A percentile compares a stretch with the other conserved stretches of the same genome.
These are phyloP conservation scores for Chymomyza fuscimana DNA, from an alignment of 2,888 invertebrate genomes.

Conservation along the genomic window DNA sequence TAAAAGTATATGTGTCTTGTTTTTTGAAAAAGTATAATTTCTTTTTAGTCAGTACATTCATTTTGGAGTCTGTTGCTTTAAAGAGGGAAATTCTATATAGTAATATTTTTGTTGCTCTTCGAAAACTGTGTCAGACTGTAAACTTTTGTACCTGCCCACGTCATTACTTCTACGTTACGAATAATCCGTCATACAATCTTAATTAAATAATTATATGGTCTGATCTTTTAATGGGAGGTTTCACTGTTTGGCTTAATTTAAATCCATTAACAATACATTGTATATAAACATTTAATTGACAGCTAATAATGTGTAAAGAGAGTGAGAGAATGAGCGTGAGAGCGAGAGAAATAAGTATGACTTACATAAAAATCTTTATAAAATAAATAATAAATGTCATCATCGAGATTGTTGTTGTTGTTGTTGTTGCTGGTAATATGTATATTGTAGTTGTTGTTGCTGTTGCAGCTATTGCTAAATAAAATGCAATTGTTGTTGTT, in stretches of 20 bases:
- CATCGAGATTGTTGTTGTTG: constrained; percentile 66
- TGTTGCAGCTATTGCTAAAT: constrained; percentile 45
- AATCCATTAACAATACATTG: background rate
- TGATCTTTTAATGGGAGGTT: background rate
- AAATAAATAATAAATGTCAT: constrained; percentile 77
- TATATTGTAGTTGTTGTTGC: constrained; percentile 51
- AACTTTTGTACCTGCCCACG: too few species aligned
- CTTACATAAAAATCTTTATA: constrained; percentile 79
- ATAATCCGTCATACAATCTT: too few species aligned
- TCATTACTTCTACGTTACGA: too few species aligned
- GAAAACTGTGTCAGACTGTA: too few species aligned
- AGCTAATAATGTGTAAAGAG: background rate
- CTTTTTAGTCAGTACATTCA: too few species aligned
- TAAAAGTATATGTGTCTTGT: too few species aligned
- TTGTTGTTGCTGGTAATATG: constrained; percentile 37
- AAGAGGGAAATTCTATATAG: too few species aligned
- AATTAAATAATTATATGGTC: too few species aligned
- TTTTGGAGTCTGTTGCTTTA: too few species aligned
- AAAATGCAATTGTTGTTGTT: constrained; percentile 33
- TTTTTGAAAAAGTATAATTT: too few species aligned
- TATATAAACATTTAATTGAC: background rate
- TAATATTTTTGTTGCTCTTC: too few species aligned
- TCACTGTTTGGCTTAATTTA: background rate
- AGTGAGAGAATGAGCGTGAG: background rate
- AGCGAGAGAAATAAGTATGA: constrained; percentile 21